Evolutionary conservation across 1,140 invertebrate genomes (phyloP), one percentile per base, ranked within the genome.

Genomic region (Eufriesea mexicana): DNA sequence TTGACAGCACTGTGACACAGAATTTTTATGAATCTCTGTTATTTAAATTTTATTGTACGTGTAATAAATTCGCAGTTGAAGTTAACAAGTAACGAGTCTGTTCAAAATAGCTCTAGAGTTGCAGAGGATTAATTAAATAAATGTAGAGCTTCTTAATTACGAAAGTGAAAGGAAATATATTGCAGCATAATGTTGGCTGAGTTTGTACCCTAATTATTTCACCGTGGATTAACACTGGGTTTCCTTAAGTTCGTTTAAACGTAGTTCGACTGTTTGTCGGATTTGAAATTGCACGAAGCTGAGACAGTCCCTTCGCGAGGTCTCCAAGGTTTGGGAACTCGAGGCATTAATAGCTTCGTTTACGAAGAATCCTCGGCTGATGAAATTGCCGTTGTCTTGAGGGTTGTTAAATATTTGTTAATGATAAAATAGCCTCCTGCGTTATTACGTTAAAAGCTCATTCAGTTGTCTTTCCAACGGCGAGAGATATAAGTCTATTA

Each of bases 271-370:
- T 25, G n/a, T 70, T 71, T 71, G 68, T 35, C 16, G 49, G 47
- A 51, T 51, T 28, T 54, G 16, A 51, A 54, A 35, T 35, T 23
- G 47, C 49, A 28, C 35, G 54, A 47, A 47, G 42, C 28, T 25
- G 20, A 47, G n/a, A n/a, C 35, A 66, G 12, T 25, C 42, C 10
- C 23, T 45, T 45, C 5, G 23, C 9, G 18, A 8, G 35, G 45
- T 51, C 45, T 51, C 49, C 18, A 12, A 54, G 49, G 25, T 54
- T 54, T 16, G 18, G 8, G 12, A 51, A 20, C 67, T 51, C 18
- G 68, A 12, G 20, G 49, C 23, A 71, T 54, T 71, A 71, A 54
- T 51, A 71, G 18, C 68, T 71, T 71, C 68, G 20, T 71, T 71
- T 23, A 54, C n/a, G 68, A 28, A 51, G 49, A 35, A 54, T 71